phyloP scores from a whole-genome alignment of 2,888 invertebrate genomes.

The Corbicula japonica region DNA sequence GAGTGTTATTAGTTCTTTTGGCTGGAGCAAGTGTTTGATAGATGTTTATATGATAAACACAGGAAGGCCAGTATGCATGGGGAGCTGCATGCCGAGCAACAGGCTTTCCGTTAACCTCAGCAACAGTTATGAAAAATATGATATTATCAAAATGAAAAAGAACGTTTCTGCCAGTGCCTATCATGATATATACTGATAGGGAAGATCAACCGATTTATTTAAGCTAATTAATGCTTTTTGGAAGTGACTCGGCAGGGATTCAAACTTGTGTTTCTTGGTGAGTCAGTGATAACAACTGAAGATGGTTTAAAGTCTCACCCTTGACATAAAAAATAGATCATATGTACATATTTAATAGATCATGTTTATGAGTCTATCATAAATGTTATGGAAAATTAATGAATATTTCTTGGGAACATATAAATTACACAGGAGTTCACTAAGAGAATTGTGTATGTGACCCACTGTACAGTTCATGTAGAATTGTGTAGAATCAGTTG shows the following conservation, averaged over 20 bases:
- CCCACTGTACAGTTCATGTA: too few species aligned
- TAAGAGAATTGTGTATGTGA: too few species aligned
- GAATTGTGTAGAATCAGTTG: too few species aligned
- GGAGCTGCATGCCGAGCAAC: slow-evolving; percentile 19
- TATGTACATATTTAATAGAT: slow-evolving; percentile 27
- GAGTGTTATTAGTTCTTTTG: slow-evolving; percentile 65
- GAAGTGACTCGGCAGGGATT: slow-evolving; percentile 42
- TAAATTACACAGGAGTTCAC: too few species aligned
- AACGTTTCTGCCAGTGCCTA: slow-evolving; percentile 56
- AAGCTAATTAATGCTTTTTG: slow-evolving; percentile 56
- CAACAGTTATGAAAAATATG: slow-evolving; percentile 61
- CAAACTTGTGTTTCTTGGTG: slow-evolving; percentile 26
- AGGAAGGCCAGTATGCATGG: slow-evolving; percentile 28
- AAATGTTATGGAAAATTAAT: too few species aligned
- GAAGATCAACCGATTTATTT: slow-evolving; percentile 29
- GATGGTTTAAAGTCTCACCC: slow-evolving; percentile 29
- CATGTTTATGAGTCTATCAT: too few species aligned
- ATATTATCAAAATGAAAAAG: slow-evolving; percentile 61
- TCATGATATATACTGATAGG: slow-evolving; percentile 20
- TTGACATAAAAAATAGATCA: slow-evolving; percentile 38
- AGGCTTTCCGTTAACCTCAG: slow-evolving; percentile 18
- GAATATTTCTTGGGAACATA: too few species aligned
- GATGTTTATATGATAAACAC: slow-evolving; percentile 38
- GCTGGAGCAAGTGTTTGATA: slow-evolving; percentile 61
- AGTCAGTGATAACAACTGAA: slow-evolving; percentile 37